Evolutionary conservation across 2,888 invertebrate genomes (phyloP), one percentile per base, ranked within the genome.

Genomic region (Drosophila quasianomalipes): DNA sequence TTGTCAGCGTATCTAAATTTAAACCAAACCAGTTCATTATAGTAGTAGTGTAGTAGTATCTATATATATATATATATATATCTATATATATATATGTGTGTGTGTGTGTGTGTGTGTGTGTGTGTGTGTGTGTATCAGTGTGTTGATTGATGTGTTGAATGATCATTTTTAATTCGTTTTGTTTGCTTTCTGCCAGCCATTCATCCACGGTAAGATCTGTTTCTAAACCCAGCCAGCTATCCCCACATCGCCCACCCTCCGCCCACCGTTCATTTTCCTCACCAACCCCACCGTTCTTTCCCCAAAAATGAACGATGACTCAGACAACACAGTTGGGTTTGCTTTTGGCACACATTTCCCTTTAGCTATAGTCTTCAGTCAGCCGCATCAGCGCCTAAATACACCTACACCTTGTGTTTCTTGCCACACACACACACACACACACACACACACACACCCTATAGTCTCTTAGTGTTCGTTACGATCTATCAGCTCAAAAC

Each of bases 121-220:
- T 26, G 44, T 12, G 26, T 41, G 31, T 62, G 28, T 65, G 31
- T 58, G 53, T 73, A 70, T 78, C 83, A 82, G 79, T 79, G 77
- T 79, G 90, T 76, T 86, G 86, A 90, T 89, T 89, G 86, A 86
- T 86, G 84, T 85, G 89, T 74, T 90, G 90, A 90, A 89, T 76
- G 84, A 86, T 89, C 76, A 84, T 90, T 86, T 86, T 86, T 70
- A 74, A 83, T 89, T 89, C 77, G 72, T 85, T 86, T 63, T 75
- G 81, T 70, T 67, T 74, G 66, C 61, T 33, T 83, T 66, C 68
- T 71, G 70, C 57, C 55, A 65, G 61, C 69, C 74, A 69, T 77
- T 67, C 71, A 75, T 70, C 57, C 63, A 70, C 70, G 22, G 39
- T 49, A 22, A 54, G 39, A 47, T 39, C 47, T 28, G 26, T 31